phyloP scores from a whole-genome alignment of 2,797 vertebrate genomes.

The Eleutherodactylus coqui region DNA sequence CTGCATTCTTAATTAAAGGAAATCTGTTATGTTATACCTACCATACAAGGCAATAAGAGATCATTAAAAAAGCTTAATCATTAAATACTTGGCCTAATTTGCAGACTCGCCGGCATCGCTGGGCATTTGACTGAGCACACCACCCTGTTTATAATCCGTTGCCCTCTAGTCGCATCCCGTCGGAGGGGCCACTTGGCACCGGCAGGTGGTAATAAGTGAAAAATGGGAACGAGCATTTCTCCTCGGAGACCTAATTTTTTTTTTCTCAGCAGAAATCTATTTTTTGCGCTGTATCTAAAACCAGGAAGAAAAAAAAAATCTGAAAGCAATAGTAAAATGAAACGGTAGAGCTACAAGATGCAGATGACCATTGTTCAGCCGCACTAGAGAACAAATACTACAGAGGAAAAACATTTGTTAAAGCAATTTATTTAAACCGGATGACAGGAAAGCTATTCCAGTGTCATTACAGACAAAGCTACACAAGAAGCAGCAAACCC shows the following conservation, averaged over 20 bases:
- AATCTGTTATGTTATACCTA: constrained; percentile 23
- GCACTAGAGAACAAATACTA: background rate
- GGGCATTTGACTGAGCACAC: background rate
- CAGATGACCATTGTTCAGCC: too few relatives aligned
- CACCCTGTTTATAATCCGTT: background rate
- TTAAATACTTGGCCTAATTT: background rate
- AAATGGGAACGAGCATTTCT: background rate
- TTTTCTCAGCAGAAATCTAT: background rate
- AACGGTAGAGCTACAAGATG: background rate
- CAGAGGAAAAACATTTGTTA: background rate
- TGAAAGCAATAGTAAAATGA: background rate
- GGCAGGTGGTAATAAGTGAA: background rate
- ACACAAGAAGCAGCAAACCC: constrained; percentile 12
- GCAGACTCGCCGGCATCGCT: background rate
- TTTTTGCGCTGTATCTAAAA: background rate
- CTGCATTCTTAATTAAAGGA: constrained; percentile 36
- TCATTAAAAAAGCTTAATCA: constrained; percentile 22
- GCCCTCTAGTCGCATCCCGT: background rate
- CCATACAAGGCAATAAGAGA: constrained; percentile 26
- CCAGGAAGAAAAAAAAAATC: too few relatives aligned
- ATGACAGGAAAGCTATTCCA: background rate
- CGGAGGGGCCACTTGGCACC: background rate
- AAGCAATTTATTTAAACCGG: background rate
- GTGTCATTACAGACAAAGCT: background rate
- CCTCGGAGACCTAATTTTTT: background rate